Evolutionary conservation across 2,113 vertebrate species (phyloP).

Genomic region (Tyrannus savana): DNA sequence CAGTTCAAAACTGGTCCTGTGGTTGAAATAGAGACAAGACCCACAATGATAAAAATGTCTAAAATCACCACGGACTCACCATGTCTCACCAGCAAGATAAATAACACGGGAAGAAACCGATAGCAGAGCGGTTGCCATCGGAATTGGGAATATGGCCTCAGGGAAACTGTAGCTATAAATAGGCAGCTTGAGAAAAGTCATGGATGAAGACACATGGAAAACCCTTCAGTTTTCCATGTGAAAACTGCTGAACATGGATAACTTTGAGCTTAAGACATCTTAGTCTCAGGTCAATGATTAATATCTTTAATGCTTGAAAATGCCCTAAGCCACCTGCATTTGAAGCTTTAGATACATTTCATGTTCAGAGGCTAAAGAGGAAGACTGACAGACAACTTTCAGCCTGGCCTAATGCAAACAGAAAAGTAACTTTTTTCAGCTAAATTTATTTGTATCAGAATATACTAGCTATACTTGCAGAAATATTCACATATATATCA

Average conservation of each 20-base stretch:
- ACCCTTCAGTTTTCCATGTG: too few species aligned
- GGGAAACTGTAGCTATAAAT: background rate
- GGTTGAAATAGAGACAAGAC: background rate
- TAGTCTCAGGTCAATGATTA: conserved; percentile 26
- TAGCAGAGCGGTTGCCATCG: background rate
- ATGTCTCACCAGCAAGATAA: background rate
- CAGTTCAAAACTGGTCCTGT: background rate
- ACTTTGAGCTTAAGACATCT: background rate
- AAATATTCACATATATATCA: background rate
- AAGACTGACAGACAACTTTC: background rate
- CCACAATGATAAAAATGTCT: background rate
- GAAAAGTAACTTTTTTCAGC: background rate
- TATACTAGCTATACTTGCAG: background rate
- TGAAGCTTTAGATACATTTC: background rate
- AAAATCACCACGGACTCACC: background rate
- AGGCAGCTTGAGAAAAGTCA: background rate
- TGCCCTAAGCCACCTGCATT: background rate
- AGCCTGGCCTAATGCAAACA: background rate
- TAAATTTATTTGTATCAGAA: background rate
- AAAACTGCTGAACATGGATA: background rate
- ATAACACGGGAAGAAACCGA: rapidly evolving
- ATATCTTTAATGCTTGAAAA: background rate
- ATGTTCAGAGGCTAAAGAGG: background rate
- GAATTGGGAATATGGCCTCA: background rate
- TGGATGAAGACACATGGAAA: background rate